Base-by-base conservation (phyloP, 2,888 invertebrate genomes). In the Drosophila niveifrons region DNA sequence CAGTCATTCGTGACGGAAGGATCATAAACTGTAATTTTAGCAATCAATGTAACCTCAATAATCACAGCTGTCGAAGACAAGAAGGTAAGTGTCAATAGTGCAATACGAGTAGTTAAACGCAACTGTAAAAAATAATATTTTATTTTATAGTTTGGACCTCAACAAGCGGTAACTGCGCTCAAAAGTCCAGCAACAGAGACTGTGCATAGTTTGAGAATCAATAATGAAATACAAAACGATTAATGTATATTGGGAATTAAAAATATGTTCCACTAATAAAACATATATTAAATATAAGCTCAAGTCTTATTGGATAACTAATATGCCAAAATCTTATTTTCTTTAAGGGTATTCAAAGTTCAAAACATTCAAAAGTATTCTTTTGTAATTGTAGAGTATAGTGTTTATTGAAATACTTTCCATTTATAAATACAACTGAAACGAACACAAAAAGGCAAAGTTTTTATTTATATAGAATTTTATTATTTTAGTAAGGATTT, bases 1-100 rank as follows among this genome's bases (percentile, higher is more conserved):
- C 53, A 4, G 46, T 36, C 0, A 3, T 17, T 10, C 61, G 61
- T 3, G 10, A n/a, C 18, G 28, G 46, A 7, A 62, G 46, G 23
- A 1, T 9, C 9, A 55, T 62, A 3, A 11, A 28, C 44, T 62
- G 61, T 29, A 62, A 46, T 46, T 62, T 62, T 13, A 36, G 46
- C 17, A 62, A 62, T 55, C 10, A n/a, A 23, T 62, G 61, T n/a
- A 15, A 23, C 28, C 15, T 46, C 4, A 2, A 13, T 17, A 46
- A 29, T 9, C 53, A 47, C 36, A n/a, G 9, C 1, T 62, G 61
- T n/a, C 15, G 7, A 46, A 46, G 34, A 31, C 13, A 48, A 28
- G 29, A 34, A 17, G n/a, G 61, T 62, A 47, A 39, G 36, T 23
- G 9, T 29, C 8, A n/a, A 53, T n/a, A 29, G 2, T 2, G 2